Evolutionary conservation across 1,140 invertebrate genomes (phyloP), one percentile per base, ranked within the genome.

Genomic region (Atta colombica): DNA sequence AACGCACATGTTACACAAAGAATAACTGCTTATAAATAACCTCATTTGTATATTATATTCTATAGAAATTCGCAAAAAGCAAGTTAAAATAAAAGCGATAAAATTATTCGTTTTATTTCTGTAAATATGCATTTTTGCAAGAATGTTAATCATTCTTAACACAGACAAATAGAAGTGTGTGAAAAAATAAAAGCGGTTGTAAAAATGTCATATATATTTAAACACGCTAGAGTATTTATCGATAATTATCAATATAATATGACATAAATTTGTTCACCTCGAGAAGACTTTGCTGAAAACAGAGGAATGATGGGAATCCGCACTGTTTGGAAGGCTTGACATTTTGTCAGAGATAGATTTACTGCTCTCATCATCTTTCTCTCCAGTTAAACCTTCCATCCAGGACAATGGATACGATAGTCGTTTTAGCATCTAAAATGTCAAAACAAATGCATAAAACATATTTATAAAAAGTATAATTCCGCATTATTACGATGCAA

Each of bases 201-300:
- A 80, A 51, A 85, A 85, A 75, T 77, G 55, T 77, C 18, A 12
- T 77, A 77, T 51, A 77, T 60, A 39, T 49, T 77, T 5, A n/a
- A 84, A 87, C 5, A 65, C 55, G 69, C 39, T 45, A 53, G 16
- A 18, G 58, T 25, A 18, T 55, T 72, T 51, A 3, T 77, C 35
- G 16, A 86, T 51, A 80, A 72, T 28, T 72, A 51, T 77, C 8
- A 31, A 35, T 16, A 21, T 58, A 77, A 58, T 21, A 51, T 31
- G 45, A 18, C 10, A 63, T 63, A 77, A 78, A 75, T 86, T 87
- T 75, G 66, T 95, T 94, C 96, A 98, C 98, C 98, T 98, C 93
- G 97, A 98, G 93, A 98, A 98, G 86, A 98, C 98, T 96, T 98
- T 98, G 91, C 97, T 98, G 96, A 98, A 98, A 80, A 98, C 97